phyloP scores from a whole-genome alignment of 1,140 invertebrate species.

The Himalopsyche phryganea region DNA sequence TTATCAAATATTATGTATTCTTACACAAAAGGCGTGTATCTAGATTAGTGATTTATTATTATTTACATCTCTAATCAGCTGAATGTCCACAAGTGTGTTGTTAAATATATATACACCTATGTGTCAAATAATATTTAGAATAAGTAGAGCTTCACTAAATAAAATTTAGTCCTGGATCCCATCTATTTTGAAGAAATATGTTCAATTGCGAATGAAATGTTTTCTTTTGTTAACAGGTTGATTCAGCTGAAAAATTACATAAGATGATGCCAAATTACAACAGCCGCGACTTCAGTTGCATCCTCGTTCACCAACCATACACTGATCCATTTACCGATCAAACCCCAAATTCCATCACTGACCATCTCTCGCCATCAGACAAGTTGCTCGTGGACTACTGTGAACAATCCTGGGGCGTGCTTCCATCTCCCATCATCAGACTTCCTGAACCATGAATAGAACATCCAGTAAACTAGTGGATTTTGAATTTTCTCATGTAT shows the following conservation, averaged over 20 bases:
- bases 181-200: too few species aligned
- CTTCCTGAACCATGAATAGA: slow-evolving; percentile 53
- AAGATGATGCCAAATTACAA: slow-evolving; percentile 47
- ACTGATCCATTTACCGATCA: slow-evolving; percentile 48
- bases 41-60: too few species aligned
- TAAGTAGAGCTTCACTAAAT: too few species aligned
- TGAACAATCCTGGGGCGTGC: slow-evolving; percentile 53
- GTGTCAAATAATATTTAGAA: too few species aligned
- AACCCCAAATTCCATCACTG: slow-evolving; percentile 44
- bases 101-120: too few species aligned
- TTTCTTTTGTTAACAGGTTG: slow-evolving; percentile 45
- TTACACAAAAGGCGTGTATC: too few species aligned
- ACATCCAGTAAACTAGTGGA: background rate
- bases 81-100: too few species aligned
- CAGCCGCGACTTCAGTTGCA: slow-evolving; percentile 52
- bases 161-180: too few species aligned
- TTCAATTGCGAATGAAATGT: background rate
- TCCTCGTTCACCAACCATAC: slow-evolving; percentile 52
- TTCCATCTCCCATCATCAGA: slow-evolving; percentile 53
- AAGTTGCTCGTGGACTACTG: slow-evolving; percentile 55
- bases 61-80: too few species aligned
- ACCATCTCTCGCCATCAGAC: slow-evolving; percentile 46
- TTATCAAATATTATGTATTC: too few species aligned
- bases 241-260: slow-evolving; percentile 54
- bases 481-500: background rate